Evolutionary conservation across 2,888 invertebrate species (phyloP), one percentile per base, ranked within the genome.

Genomic region (Bombyx huttoni): DNA sequence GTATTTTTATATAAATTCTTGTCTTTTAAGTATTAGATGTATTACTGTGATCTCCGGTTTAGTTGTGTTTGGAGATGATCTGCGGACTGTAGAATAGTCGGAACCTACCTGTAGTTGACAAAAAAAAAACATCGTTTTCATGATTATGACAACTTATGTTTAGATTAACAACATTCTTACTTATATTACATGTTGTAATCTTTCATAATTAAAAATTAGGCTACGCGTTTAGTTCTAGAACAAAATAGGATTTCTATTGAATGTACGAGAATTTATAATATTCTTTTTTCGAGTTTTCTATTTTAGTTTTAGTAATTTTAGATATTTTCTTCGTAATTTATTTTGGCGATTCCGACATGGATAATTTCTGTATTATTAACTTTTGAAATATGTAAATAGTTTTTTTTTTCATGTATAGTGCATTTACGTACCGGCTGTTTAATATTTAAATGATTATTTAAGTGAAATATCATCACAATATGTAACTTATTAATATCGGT

Each of bases 361-460:
- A 62, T 60, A 61, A 2, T 24, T 24, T 64, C 62, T 65, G 70
- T 68, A 63, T 64, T 71, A 34, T 52, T 35, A 47, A 65, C 62
- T 65, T 64, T 67, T 53, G 59, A 62, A 54, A 62, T 70, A 59
- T 85, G 83, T 85, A 85, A 80, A 85, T 85, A 85, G 69, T 57
- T 68, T 64, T 67, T 71, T 74, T 68, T 70, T 67, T 66, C 77
- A 81, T 83, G 75, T 81, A 77, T 82, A 83, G 79, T 79, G 84
- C 85, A 84, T 85, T 85, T 85, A 85, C 68, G 76, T 78, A 76
- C 77, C 70, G 80, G 78, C 81, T 85, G 79, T 82, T 78, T 40
- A 51, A 78, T 84, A 83, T 82, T 78, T 78, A 81, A 79, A 76
- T 69, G 64, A 68, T 59, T 66, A 61, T 65, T 67, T 68, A 69